Conservation (phyloP, 2,888 invertebrate genomes). For the Dichetophora obliterata region DNA sequence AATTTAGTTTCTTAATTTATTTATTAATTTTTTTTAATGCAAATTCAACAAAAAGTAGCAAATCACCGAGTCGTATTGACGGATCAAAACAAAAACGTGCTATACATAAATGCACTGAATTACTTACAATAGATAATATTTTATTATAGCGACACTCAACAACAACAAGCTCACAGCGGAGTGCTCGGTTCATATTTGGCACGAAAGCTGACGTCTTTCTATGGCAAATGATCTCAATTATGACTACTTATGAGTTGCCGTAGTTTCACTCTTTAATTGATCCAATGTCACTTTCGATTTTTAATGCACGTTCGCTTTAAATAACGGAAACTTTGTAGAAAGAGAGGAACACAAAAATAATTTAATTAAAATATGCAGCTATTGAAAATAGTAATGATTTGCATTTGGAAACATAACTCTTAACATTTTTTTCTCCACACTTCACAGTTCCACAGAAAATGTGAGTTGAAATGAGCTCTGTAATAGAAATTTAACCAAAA, state of each 20-base stretch:
- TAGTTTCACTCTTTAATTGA: neutral
- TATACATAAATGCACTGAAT: too few relatives aligned
- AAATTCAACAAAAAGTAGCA: too few relatives aligned
- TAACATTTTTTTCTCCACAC: too few relatives aligned
- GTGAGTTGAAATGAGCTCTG: too few relatives aligned
- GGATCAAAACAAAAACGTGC: neutral
- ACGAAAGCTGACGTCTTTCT: neutral
- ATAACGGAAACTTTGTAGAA: neutral
- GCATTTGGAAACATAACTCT: neutral
- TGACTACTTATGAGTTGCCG: conserved; percentile 27
- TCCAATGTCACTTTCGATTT: conserved; percentile 17
- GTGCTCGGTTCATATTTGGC: neutral
- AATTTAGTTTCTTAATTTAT: too few relatives aligned
- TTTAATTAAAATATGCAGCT: neutral
- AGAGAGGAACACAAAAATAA: too few relatives aligned
- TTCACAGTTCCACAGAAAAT: too few relatives aligned
- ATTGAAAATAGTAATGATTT: neutral
- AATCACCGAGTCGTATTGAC: too few relatives aligned
- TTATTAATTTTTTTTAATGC: too few relatives aligned
- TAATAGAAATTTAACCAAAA: too few relatives aligned
- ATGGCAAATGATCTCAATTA: conserved; percentile 33
- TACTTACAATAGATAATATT: too few relatives aligned
- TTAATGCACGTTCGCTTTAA: neutral
- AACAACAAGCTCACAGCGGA: neutral
- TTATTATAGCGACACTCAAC: neutral